phyloP scores from a whole-genome alignment of 2,888 invertebrate species.

The Halictus quadricinctus region DNA sequence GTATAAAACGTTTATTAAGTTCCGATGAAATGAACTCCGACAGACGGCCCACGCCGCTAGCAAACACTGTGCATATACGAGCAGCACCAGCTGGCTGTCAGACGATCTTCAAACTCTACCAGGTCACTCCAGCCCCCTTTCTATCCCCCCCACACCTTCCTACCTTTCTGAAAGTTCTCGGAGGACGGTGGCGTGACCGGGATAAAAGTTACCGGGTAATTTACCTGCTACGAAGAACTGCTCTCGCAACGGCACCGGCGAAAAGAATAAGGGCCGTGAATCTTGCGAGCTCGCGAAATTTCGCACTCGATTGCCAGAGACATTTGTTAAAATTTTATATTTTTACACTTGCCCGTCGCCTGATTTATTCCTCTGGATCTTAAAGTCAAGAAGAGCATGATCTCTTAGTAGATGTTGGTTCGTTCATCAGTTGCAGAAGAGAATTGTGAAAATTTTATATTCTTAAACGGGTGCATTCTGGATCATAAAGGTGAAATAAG shows the following conservation, averaged over 20 bases:
- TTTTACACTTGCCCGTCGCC: neutral
- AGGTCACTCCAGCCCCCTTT: slow-evolving; percentile 9
- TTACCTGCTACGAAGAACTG: slow-evolving; percentile 45
- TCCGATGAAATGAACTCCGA: slow-evolving; percentile 63
- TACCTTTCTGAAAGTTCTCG: slow-evolving; percentile 48
- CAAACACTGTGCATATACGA: slow-evolving; percentile 35
- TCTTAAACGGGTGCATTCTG: neutral
- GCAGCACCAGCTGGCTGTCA: slow-evolving; percentile 53
- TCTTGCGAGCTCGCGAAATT: neutral
- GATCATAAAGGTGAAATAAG: neutral
- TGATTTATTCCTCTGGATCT: neutral
- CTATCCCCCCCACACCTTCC: neutral
- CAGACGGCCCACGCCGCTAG: slow-evolving; percentile 30
- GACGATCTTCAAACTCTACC: slow-evolving; percentile 52
- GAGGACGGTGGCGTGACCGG: slow-evolving; percentile 42
- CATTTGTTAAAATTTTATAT: neutral
- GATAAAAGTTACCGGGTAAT: slow-evolving; percentile 61
- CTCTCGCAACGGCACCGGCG: neutral
- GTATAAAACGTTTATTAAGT: slow-evolving; percentile 69
- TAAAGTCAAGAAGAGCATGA: neutral
- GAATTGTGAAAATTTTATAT: neutral
- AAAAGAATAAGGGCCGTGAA: slow-evolving; percentile 2
- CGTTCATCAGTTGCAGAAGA: neutral
- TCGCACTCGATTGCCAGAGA: neutral
- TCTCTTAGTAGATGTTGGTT: neutral